Conservation (phyloP, 2,113 vertebrate species). For the Pachypanchax playfairii region DNA sequence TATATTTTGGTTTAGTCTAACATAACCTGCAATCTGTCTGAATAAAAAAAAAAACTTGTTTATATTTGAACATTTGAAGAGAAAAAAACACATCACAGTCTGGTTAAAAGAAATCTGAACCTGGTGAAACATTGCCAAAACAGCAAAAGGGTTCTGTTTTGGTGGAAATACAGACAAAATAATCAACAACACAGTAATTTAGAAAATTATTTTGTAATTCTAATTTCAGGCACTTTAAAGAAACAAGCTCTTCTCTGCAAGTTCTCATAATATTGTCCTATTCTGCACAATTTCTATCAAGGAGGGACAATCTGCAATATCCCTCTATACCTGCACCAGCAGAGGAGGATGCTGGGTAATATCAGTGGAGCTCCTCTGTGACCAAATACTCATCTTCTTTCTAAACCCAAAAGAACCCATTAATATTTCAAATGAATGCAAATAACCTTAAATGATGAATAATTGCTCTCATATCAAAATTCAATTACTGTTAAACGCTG, state of each 20-base stretch:
- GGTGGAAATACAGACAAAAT: constrained; percentile 13
- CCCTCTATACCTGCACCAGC: background rate
- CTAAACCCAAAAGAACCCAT: constrained; percentile 50
- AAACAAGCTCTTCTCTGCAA: constrained; percentile 21
- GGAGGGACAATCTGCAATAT: background rate
- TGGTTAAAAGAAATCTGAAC: too few species aligned
- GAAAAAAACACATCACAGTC: too few species aligned
- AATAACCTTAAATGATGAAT: constrained; percentile 69
- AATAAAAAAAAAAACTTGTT: too few species aligned
- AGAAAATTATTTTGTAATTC: constrained; percentile 32
- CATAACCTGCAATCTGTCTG: too few species aligned
- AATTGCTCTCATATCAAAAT: constrained; percentile 66
- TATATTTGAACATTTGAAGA: too few species aligned
- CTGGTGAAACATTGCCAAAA: background rate
- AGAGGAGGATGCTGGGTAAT: constrained; percentile 35
- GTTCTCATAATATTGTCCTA: constrained; percentile 1
- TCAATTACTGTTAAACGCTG: constrained; percentile 66
- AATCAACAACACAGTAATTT: constrained; percentile 12
- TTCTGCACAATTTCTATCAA: background rate
- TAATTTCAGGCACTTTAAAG: constrained; percentile 19
- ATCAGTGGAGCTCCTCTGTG: constrained; percentile 55
- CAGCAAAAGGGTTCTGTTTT: background rate
- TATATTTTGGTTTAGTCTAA: too few species aligned
- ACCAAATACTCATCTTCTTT: constrained; percentile 58
- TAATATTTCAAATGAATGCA: constrained; percentile 70